Percentiles rank a stretch among this genome's conserved stretches.
phyloP scores from a whole-genome alignment of 2,113 vertebrate species.

The Gambusia affinis region DNA sequence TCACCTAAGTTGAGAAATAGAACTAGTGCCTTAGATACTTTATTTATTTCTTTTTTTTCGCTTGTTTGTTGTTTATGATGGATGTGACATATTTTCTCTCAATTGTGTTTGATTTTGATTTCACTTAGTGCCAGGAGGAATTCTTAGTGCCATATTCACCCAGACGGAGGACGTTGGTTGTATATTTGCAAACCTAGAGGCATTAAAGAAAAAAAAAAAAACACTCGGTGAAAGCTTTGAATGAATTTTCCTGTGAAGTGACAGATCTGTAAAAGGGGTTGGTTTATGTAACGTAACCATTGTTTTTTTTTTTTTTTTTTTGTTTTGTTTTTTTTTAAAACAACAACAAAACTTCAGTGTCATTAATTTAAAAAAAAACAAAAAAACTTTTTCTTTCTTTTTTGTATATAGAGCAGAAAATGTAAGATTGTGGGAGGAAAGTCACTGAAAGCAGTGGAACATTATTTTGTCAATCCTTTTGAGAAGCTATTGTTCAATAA shows the following conservation, averaged over 20 bases:
- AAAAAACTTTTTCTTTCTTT: constrained; percentile 59
- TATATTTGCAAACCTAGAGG: constrained; percentile 57
- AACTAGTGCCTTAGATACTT: constrained; percentile 78
- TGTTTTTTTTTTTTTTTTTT: not conserved
- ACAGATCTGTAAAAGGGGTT: constrained; percentile 25
- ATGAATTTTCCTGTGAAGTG: constrained; percentile 40
- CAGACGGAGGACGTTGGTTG: constrained; percentile 33
- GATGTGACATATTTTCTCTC: constrained; percentile 3
- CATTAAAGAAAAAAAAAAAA: constrained; percentile 42
- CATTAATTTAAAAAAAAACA: constrained; percentile 52
- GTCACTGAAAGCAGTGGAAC: constrained; percentile 50
- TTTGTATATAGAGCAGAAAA: constrained; percentile 66
- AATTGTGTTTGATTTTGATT: constrained; percentile 32
- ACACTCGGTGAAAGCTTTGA: constrained; percentile 31
- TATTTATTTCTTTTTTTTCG: not conserved
- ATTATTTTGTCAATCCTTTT: constrained; percentile 75
- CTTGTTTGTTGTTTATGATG: constrained; percentile 11
- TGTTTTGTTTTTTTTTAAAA: too few species aligned
- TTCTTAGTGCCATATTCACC: constrained; percentile 62
- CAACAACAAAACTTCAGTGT: constrained; percentile 23
- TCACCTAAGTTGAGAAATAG: constrained; percentile 57
- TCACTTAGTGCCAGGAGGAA: constrained; percentile 33
- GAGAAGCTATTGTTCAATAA: constrained; percentile 79
- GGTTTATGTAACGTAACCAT: constrained; percentile 41
- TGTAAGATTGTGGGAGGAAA: constrained; percentile 60